These are phyloP conservation scores for Phorcus lineatus DNA, from an alignment of 2,888 invertebrate species.

Conservation along the genomic window DNA sequence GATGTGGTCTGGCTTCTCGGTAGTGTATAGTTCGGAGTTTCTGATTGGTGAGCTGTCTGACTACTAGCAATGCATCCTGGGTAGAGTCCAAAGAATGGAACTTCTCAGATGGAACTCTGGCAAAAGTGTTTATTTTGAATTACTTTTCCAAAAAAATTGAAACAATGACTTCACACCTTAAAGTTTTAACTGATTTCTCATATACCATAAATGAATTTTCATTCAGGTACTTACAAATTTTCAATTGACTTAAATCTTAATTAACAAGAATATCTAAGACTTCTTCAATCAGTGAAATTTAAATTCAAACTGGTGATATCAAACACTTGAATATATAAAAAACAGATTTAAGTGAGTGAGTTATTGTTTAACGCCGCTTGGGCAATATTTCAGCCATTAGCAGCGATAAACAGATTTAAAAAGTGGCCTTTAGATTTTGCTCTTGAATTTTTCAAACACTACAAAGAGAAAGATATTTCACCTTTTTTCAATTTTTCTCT, in stretches of 20 bases:
- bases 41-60: slow-evolving; percentile 87
- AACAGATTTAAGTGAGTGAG: too few species aligned
- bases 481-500: slow-evolving; percentile 74
- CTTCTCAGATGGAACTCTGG: slow-evolving; percentile 85
- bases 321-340: too few species aligned
- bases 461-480: slow-evolving; percentile 46
- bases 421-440: too few species aligned
- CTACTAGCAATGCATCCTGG: slow-evolving; percentile 81
- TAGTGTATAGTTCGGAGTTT: slow-evolving; percentile 85
- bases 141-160: neutral
- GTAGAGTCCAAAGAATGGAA: slow-evolving; percentile 84
- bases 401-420: neutral
- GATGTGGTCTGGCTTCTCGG: slow-evolving; percentile 87
- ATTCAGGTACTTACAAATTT: too few species aligned
- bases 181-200: neutral
- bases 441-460: too few species aligned
- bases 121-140: neutral
- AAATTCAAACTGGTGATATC: too few species aligned
- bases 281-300: too few species aligned
- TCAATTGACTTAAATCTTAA: too few species aligned
- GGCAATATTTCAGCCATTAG: too few species aligned
- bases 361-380: too few species aligned
- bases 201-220: neutral
- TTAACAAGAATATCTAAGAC: too few species aligned
- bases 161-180: neutral